Percentiles rank a stretch among this genome's conserved stretches.
Conservation (phyloP, 1,140 invertebrate genomes). For the Aleiodes sp. region DNA sequence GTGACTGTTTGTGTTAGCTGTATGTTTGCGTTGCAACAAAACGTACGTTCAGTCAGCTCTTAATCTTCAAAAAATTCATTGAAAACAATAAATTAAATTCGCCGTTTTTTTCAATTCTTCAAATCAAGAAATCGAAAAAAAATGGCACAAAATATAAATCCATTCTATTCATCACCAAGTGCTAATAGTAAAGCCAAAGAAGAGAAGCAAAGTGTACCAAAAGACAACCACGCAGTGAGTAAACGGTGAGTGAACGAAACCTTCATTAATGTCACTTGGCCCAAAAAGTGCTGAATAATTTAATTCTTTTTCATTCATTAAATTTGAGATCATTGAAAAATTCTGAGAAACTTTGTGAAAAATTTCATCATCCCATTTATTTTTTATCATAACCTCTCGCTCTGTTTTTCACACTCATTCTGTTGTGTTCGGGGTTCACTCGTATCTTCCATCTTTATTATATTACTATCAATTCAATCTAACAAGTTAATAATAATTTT, state of each 20-base stretch:
- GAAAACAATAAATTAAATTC: slow-evolving; percentile 2
- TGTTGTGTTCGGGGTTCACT: slow-evolving; percentile 2
- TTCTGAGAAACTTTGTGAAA: no score
- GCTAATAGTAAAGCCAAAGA: slow-evolving; percentile 77
- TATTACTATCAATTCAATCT: no score
- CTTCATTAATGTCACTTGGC: slow-evolving; percentile 11
- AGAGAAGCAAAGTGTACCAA: slow-evolving; percentile 74
- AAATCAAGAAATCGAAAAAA: background rate
- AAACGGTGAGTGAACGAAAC: slow-evolving; percentile 74
- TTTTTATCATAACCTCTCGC: background rate
- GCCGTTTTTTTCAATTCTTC: no score
- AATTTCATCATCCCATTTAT: no score
- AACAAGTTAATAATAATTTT: no score
- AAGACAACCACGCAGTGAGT: slow-evolving; percentile 86
- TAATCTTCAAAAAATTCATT: background rate
- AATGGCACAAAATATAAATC: slow-evolving; percentile 88
- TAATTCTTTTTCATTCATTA: background rate
- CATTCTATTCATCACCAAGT: slow-evolving; percentile 74
- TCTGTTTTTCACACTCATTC: background rate
- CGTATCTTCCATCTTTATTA: slow-evolving; percentile 12
- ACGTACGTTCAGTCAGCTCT: background rate
- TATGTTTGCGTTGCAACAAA: slow-evolving; percentile 19
- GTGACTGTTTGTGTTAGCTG: slow-evolving; percentile 51
- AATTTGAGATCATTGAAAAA: no score
- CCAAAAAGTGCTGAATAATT: background rate